Conservation (phyloP, 2,888 invertebrate species). For the Oxytorus armatus region DNA sequence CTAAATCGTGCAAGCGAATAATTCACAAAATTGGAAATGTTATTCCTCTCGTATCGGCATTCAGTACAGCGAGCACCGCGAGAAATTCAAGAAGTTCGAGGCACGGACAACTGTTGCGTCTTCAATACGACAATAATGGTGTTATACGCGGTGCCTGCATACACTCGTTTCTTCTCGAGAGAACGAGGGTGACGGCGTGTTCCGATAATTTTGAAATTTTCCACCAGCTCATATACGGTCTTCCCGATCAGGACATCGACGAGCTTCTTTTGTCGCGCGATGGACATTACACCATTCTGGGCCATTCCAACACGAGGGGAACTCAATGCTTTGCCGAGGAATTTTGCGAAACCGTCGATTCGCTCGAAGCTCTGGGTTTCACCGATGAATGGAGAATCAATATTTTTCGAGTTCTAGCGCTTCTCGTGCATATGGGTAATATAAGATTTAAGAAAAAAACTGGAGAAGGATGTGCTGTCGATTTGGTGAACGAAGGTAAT, state of each 20-base stretch:
- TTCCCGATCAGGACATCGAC: conserved; percentile 74
- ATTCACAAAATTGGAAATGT: conserved; percentile 78
- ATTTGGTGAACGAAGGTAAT: conserved; percentile 71
- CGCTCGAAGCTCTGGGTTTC: conserved; percentile 78
- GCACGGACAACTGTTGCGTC: conserved; percentile 83
- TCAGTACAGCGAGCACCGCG: conserved; percentile 83
- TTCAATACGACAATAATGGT: conserved; percentile 79
- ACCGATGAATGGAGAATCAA: conserved; percentile 70
- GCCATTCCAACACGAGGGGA: conserved; percentile 54
- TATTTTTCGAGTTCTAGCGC: conserved; percentile 78
- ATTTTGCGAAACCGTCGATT: conserved; percentile 77
- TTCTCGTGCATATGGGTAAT: conserved; percentile 82
- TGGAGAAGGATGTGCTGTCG: conserved; percentile 72
- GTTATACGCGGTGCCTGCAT: conserved; percentile 81
- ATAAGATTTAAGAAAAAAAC: conserved; percentile 76
- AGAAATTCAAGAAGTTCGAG: conserved; percentile 83
- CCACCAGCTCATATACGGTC: conserved; percentile 80
- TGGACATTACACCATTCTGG: conserved; percentile 74
- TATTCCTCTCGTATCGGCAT: conserved; percentile 78
- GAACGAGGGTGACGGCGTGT: conserved; percentile 81
- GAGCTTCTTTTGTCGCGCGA: conserved; percentile 73
- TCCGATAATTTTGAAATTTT: conserved; percentile 84
- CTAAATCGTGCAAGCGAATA: conserved; percentile 66
- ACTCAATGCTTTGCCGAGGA: conserved; percentile 61
- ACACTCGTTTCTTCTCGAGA: conserved; percentile 83